Conservation (phyloP, 2,113 vertebrate genomes). For the Aythya baeri region DNA sequence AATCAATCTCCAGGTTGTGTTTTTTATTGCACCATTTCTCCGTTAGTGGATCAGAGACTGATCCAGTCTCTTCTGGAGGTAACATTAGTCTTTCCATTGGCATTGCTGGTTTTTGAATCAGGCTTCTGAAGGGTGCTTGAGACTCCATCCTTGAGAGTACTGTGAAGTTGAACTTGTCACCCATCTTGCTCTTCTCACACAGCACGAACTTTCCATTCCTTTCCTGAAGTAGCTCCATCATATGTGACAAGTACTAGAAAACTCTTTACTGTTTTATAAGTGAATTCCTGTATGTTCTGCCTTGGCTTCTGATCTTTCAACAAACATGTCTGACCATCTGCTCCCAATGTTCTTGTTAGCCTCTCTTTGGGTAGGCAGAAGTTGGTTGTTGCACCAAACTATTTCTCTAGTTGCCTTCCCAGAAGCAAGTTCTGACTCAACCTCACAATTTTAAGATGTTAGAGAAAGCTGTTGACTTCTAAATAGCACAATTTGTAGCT, state of each 20-base stretch:
- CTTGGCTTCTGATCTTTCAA: neutral
- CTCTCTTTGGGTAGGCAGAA: neutral
- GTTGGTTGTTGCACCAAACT: neutral
- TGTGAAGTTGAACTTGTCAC: neutral
- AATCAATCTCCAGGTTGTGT: neutral
- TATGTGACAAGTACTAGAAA: neutral
- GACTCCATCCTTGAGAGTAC: neutral
- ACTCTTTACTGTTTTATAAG: neutral
- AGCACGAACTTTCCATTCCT: neutral
- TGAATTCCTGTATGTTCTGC: neutral
- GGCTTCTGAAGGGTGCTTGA: neutral
- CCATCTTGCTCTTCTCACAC: neutral
- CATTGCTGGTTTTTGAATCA: neutral
- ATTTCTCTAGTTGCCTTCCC: neutral
- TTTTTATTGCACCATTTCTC: neutral
- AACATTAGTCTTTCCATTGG: neutral
- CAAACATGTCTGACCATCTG: neutral
- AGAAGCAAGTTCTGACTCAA: neutral
- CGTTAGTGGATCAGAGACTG: accelerated
- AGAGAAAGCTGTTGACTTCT: neutral
- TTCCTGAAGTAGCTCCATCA: neutral
- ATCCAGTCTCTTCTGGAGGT: neutral
- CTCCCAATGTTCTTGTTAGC: neutral
- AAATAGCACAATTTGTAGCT: neutral
- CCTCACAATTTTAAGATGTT: neutral